These are phyloP conservation scores for Camelus dromedarius DNA, from an alignment of 2,113 vertebrate genomes.

Conservation along the genomic window DNA sequence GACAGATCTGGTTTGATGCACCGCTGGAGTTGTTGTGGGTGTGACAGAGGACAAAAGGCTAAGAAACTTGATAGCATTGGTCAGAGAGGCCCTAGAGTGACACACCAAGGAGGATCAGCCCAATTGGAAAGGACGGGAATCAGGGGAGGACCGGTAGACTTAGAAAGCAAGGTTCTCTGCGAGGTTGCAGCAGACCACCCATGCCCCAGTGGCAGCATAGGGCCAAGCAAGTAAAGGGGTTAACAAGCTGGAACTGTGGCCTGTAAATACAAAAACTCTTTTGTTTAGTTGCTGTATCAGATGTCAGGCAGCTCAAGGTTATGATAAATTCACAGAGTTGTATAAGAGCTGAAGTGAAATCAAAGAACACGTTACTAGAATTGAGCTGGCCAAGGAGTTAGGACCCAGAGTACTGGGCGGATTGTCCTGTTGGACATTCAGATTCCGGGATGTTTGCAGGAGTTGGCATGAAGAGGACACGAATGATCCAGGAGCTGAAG, in stretches of 20 bases:
- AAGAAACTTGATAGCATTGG: not conserved
- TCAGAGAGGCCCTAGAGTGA: not conserved
- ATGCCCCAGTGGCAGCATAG: not conserved
- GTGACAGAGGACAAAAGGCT: not conserved
- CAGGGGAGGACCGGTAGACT: not conserved
- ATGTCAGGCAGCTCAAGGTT: not conserved
- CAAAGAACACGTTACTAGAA: not conserved
- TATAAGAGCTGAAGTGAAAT: not conserved
- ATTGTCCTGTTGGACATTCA: not conserved
- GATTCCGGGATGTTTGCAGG: not conserved
- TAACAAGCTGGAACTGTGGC: not conserved
- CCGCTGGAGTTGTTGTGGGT: not conserved
- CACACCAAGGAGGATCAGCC: not conserved
- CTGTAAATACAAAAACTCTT: not conserved
- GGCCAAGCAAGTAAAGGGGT: not conserved
- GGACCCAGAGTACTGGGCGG: not conserved
- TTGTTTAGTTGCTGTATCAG: not conserved
- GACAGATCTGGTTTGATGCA: not conserved
- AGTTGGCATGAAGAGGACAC: not conserved
- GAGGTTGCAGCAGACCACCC: not conserved
- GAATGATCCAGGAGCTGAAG: not conserved
- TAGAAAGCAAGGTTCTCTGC: conserved; percentile 3
- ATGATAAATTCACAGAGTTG: not conserved
- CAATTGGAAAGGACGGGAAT: not conserved
- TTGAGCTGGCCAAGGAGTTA: not conserved